Conservation (phyloP, 2,113 vertebrate genomes). For the Dipodomys spectabilis region DNA sequence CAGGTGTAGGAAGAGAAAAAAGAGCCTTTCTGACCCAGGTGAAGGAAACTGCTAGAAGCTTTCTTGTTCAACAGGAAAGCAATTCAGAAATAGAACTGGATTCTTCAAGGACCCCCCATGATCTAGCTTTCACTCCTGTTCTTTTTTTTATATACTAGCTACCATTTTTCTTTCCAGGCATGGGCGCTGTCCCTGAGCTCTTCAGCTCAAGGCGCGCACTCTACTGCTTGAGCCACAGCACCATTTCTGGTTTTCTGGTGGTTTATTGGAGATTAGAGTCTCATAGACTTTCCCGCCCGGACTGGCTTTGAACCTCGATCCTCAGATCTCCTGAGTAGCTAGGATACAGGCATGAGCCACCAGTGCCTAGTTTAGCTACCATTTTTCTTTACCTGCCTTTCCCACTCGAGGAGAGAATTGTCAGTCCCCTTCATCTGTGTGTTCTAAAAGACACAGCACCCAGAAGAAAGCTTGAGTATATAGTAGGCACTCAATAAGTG, state of each 20-base stretch:
- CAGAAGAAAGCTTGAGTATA: background rate
- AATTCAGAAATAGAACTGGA: background rate
- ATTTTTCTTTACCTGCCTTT: background rate
- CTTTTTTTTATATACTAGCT: background rate
- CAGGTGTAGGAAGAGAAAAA: constrained; percentile 38
- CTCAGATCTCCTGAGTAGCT: too few species aligned
- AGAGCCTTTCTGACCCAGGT: background rate
- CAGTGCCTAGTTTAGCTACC: background rate
- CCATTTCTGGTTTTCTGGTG: too few species aligned
- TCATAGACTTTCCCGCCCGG: too few species aligned
- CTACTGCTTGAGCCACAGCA: too few species aligned
- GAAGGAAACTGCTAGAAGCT: background rate
- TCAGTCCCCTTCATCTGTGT: accelerated
- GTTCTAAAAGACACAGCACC: background rate
- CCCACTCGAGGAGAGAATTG: background rate
- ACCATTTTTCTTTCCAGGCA: background rate
- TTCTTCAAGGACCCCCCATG: background rate
- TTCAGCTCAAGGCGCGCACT: too few species aligned
- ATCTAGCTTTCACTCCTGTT: accelerated
- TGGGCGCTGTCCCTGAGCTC: too few species aligned
- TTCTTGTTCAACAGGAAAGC: background rate
- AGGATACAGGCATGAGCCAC: too few species aligned
- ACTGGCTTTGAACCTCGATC: too few species aligned
- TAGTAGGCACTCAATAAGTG: background rate
- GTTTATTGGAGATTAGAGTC: too few species aligned